These are phyloP conservation scores for Sebastes kiyomatsui DNA, from an alignment of 2,797 vertebrate species.

Conservation along the genomic window DNA sequence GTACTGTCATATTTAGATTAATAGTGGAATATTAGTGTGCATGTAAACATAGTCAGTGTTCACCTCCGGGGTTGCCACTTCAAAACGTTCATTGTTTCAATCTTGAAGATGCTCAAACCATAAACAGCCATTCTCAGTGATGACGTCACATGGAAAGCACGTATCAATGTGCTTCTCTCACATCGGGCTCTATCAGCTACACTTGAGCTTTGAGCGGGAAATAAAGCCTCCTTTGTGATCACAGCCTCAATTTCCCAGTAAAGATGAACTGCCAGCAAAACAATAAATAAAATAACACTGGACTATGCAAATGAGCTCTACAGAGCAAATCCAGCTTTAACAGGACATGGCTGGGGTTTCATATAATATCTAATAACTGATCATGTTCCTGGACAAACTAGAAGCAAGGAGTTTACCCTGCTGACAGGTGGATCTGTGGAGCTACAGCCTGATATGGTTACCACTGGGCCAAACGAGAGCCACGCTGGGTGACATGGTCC, in stretches of 20 bases:
- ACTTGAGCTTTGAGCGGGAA: neutral
- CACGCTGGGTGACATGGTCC: too few relatives aligned
- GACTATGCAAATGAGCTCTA: constrained; percentile 8
- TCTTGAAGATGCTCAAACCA: neutral
- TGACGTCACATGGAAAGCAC: neutral
- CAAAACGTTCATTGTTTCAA: neutral
- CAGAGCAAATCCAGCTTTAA: neutral
- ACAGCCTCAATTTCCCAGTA: constrained; percentile 27
- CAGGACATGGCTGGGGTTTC: neutral
- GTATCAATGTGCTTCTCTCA: neutral
- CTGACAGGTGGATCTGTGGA: neutral
- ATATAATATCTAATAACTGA: neutral
- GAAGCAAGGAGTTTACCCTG: neutral
- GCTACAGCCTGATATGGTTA: neutral
- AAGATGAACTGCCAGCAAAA: neutral
- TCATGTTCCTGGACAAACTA: neutral
- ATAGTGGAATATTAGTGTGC: too few relatives aligned
- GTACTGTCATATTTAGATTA: too few relatives aligned
- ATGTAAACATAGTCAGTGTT: neutral
- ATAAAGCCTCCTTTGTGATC: constrained; percentile 22
- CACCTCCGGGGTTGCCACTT: neutral
- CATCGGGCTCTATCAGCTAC: neutral
- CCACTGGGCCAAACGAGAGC: neutral
- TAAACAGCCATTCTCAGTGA: neutral
- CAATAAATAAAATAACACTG: neutral